Conservation (phyloP, 2,113 vertebrate species). For the Australoheros scitulus region DNA sequence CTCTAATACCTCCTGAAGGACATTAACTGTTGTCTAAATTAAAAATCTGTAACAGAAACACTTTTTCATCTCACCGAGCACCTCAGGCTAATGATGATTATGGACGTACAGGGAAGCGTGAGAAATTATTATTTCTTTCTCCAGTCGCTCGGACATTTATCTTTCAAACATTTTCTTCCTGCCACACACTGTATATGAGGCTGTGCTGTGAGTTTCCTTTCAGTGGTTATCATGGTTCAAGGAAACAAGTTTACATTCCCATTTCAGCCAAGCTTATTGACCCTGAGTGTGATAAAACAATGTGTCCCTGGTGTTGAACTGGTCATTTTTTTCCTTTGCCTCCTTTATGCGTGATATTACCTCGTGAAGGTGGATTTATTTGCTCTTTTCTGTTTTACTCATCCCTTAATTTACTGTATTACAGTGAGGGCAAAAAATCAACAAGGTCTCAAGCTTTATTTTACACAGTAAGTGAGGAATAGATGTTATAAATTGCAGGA, state of each 20-base stretch:
- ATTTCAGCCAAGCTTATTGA: conserved; percentile 31
- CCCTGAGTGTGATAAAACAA: conserved; percentile 45
- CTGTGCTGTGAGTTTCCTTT: conserved; percentile 9
- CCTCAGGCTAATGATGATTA: conserved; percentile 63
- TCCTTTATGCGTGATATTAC: conserved; percentile 42
- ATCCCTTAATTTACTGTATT: conserved; percentile 29
- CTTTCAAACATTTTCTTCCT: conserved; percentile 26
- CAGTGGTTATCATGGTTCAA: conserved; percentile 18
- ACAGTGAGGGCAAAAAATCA: not conserved
- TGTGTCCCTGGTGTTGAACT: not conserved
- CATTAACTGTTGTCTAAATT: conserved; percentile 76
- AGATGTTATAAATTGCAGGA: conserved; percentile 9
- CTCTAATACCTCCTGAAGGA: conserved; percentile 65
- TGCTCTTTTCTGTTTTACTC: not conserved
- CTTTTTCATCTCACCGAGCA: conserved; percentile 55
- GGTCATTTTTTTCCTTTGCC: conserved; percentile 16
- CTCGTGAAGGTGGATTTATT: conserved; percentile 4
- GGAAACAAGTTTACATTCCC: conserved; percentile 28
- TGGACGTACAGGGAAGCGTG: conserved; percentile 20
- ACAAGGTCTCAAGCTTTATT: conserved; percentile 29
- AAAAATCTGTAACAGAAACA: conserved; percentile 71
- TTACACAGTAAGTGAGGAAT: not conserved
- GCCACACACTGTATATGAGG: conserved; percentile 8
- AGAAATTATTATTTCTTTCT: conserved; percentile 51
- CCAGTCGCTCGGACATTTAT: conserved; percentile 34